These are phyloP conservation scores for Sebastes nivosus DNA, from an alignment of 2,797 vertebrate genomes.

Conservation along the genomic window DNA sequence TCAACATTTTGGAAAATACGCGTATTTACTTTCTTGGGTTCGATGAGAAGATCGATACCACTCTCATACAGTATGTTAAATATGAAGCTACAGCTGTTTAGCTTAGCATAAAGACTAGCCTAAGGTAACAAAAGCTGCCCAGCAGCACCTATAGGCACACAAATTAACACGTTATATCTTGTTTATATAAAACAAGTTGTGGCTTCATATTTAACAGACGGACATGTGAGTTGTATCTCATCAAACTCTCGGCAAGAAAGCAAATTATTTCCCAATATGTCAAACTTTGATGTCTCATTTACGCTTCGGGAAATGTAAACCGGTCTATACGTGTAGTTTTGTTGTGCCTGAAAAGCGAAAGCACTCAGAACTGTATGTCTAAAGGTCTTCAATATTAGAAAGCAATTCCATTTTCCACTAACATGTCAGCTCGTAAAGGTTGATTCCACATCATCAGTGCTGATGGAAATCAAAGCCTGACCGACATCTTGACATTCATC, in stretches of 20 bases:
- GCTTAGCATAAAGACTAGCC: too few relatives aligned
- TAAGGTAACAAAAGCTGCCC: too few relatives aligned
- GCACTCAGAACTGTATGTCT: not conserved
- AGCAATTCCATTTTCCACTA: not conserved
- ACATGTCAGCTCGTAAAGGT: not conserved
- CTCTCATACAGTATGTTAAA: not conserved
- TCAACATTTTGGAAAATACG: not conserved
- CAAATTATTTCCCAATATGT: not conserved
- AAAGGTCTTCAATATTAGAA: not conserved
- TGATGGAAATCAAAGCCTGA: not conserved
- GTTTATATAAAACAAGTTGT: too few relatives aligned
- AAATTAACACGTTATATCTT: too few relatives aligned
- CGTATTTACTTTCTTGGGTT: not conserved
- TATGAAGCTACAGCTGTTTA: not conserved
- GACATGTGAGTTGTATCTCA: not conserved
- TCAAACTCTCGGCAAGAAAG: not conserved
- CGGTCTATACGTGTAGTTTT: not conserved
- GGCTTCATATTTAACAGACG: too few relatives aligned
- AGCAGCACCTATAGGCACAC: fast-evolving
- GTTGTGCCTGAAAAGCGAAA: not conserved
- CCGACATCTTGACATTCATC: not conserved
- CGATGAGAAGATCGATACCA: not conserved
- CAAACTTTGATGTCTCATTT: not conserved
- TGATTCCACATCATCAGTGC: not conserved
- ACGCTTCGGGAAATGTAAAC: not conserved